phyloP scores from a whole-genome alignment of 2,113 vertebrate species.

The Mixornis gularis region DNA sequence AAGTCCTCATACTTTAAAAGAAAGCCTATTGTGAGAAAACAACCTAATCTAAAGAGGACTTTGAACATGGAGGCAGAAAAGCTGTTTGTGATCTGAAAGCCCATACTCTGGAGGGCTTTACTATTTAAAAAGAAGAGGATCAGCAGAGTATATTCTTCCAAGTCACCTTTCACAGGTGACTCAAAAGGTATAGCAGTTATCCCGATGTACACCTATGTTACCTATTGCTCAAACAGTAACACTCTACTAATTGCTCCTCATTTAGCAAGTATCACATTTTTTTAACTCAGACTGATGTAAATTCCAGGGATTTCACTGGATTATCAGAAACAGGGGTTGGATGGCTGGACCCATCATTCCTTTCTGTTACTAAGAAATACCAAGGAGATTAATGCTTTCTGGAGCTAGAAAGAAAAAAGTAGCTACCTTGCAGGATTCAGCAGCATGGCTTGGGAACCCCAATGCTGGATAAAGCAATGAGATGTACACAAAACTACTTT shows the following conservation, averaged over 20 bases:
- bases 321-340: background rate
- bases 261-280: background rate
- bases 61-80: background rate
- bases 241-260: background rate
- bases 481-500: background rate
- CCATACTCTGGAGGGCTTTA: background rate
- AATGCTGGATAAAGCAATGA: background rate
- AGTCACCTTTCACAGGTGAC: background rate
- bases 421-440: background rate
- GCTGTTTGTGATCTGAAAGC: background rate
- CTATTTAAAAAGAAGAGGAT: background rate
- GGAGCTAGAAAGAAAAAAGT: background rate
- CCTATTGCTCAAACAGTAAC: background rate
- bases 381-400: background rate
- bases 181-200: background rate
- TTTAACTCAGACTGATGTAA: background rate
- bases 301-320: background rate
- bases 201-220: background rate
- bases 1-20: background rate
- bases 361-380: background rate
- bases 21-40: background rate
- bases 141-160: background rate
- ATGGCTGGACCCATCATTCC: background rate
- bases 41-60: background rate
- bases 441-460: background rate